Conservation (phyloP, 2,888 invertebrate genomes). For the Hypena proboscidalis region DNA sequence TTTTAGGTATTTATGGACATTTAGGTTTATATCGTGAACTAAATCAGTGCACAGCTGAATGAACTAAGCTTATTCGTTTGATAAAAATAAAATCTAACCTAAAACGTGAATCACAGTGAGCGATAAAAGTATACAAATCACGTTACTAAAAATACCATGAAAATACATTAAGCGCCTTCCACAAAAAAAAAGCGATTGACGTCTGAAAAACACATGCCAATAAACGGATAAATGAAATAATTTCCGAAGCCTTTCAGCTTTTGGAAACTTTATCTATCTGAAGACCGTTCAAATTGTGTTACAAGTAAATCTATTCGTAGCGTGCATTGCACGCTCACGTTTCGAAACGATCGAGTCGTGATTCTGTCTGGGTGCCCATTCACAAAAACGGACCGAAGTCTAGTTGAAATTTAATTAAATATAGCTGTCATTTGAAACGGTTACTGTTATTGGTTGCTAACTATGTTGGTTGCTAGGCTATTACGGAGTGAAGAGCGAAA, state of each 20-base stretch:
- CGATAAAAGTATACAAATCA: background rate
- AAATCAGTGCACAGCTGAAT: too few relatives aligned
- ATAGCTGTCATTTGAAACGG: slow-evolving; percentile 40
- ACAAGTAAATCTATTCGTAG: slow-evolving; percentile 58
- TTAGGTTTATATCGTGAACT: too few relatives aligned
- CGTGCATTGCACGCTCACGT: slow-evolving; percentile 48
- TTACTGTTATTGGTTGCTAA: slow-evolving; percentile 25
- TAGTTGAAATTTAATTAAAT: slow-evolving; percentile 42
- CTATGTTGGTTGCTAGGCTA: slow-evolving; percentile 8
- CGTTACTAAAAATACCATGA: background rate
- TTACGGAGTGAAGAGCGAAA: background rate
- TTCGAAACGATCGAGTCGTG: slow-evolving; percentile 53
- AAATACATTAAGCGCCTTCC: slow-evolving; percentile 2
- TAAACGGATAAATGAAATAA: slow-evolving; percentile 6
- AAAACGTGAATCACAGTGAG: too few relatives aligned
- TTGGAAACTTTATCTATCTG: slow-evolving; percentile 24
- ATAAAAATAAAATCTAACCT: too few relatives aligned
- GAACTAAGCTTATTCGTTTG: too few relatives aligned
- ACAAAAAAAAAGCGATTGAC: slow-evolving; percentile 2
- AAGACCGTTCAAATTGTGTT: slow-evolving; percentile 56
- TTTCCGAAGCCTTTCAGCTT: slow-evolving; percentile 27
- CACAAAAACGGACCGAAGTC: slow-evolving; percentile 39
- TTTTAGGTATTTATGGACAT: too few relatives aligned
- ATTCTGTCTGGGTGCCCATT: slow-evolving; percentile 41
- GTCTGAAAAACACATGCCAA: slow-evolving; percentile 1